phyloP scores from a whole-genome alignment of 1,140 invertebrate genomes.

The Cotesia vestalis region DNA sequence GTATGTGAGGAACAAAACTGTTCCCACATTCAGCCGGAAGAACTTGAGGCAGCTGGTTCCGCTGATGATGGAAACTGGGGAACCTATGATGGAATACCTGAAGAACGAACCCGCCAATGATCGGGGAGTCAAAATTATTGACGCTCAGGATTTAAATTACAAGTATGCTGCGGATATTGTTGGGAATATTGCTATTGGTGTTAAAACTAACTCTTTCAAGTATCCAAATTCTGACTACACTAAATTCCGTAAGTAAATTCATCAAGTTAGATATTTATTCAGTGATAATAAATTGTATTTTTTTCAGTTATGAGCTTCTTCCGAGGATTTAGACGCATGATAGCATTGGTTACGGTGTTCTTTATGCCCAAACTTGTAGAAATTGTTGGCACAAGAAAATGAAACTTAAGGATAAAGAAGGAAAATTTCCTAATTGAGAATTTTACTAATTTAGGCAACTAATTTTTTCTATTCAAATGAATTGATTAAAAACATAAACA shows the following conservation, averaged over 20 bases:
- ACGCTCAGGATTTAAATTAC: constrained; percentile 52
- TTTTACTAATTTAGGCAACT: too few relatives aligned
- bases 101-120: constrained; percentile 22
- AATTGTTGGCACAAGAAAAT: too few relatives aligned
- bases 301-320: neutral
- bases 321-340: constrained; percentile 28
- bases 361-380: constrained; percentile 29
- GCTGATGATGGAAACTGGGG: constrained; percentile 54
- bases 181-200: constrained; percentile 65
- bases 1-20: constrained; percentile 59
- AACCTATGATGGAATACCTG: constrained; percentile 47
- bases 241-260: constrained; percentile 41
- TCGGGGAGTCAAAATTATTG: constrained; percentile 15
- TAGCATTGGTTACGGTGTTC: constrained; percentile 28
- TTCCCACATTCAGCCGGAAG: constrained; percentile 63
- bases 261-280: neutral
- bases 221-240: constrained; percentile 55
- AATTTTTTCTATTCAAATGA: too few relatives aligned
- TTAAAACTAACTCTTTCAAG: constrained; percentile 61
- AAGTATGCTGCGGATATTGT: constrained; percentile 67
- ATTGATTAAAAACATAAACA: too few relatives aligned
- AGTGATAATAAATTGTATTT: too few relatives aligned
- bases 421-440: too few relatives aligned
- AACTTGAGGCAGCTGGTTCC: constrained; percentile 65
- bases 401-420: too few relatives aligned